A percentile compares a stretch with the other conserved stretches of the same genome.
Conservation (phyloP, 2,113 vertebrate genomes). For the Ameiurus melas region DNA sequence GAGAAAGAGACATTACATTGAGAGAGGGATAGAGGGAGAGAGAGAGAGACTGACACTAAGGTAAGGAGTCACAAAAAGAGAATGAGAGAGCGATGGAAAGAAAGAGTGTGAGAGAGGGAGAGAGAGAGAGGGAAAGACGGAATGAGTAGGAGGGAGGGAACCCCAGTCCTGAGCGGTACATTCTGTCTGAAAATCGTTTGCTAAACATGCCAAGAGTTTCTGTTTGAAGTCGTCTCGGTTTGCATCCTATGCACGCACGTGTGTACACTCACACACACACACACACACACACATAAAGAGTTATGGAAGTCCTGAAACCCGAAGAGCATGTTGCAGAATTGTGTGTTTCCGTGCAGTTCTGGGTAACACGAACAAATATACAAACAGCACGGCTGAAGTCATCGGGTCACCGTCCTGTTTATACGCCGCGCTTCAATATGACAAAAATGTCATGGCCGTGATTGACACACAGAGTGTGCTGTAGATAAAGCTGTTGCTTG, state of each 20-base stretch:
- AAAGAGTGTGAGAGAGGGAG: not conserved
- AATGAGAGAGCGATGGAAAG: not conserved
- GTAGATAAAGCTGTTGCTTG: not conserved
- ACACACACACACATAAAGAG: conserved; percentile 13
- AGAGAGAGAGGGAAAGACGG: conserved; percentile 5
- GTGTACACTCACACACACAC: conserved; percentile 17
- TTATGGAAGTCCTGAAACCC: conserved; percentile 30
- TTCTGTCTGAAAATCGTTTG: conserved; percentile 50
- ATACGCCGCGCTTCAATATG: not conserved
- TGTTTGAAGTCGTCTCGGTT: conserved; percentile 55
- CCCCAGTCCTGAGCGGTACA: conserved; percentile 24
- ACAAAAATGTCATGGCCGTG: not conserved
- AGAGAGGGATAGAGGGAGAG: not conserved
- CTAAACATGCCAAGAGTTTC: conserved; percentile 49
- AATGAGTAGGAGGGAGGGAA: conserved; percentile 16
- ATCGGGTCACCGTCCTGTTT: not conserved
- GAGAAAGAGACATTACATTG: conserved; percentile 1
- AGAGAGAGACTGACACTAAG: not conserved
- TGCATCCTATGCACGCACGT: conserved; percentile 48
- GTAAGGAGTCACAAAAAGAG: not conserved
- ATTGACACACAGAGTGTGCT: not conserved
- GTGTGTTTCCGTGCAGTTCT: conserved; percentile 30
- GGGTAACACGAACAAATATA: not conserved
- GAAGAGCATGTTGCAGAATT: conserved; percentile 26
- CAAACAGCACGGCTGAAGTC: not conserved